Evolutionary conservation across 2,113 vertebrate genomes (phyloP).

Genomic region (Rana temporaria): DNA sequence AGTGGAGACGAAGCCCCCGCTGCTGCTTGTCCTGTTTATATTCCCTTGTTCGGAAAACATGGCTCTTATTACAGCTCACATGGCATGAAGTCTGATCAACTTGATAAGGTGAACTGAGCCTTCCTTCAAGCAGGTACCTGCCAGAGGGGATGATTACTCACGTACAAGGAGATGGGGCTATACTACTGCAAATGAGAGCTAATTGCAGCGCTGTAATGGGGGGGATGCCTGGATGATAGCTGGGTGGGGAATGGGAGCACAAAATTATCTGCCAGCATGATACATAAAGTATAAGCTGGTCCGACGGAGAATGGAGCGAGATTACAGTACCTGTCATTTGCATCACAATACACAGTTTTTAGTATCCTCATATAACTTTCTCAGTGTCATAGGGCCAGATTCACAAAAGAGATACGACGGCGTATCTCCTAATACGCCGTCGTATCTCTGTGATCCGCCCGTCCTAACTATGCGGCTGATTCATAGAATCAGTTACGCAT

Average conservation of each 20-base stretch:
- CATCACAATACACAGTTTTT: not conserved
- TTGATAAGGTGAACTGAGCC: conserved; percentile 73
- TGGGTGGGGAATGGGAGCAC: no score
- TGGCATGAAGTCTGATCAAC: conserved; percentile 72
- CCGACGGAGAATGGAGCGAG: no score
- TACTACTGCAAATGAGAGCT: conserved; percentile 22
- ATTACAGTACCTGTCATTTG: not conserved
- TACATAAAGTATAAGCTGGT: no score
- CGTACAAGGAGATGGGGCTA: conserved; percentile 33
- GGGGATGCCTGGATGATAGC: not conserved
- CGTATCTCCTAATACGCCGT: no score
- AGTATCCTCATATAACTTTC: not conserved
- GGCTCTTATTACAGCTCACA: conserved; percentile 75
- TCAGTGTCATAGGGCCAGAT: no score
- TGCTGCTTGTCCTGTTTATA: conserved; percentile 81
- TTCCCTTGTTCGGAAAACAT: conserved; percentile 77
- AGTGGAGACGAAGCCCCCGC: conserved; percentile 71
- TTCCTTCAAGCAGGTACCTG: conserved; percentile 67
- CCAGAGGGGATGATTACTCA: conserved; percentile 17
- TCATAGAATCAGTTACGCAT: no score
- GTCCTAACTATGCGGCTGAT: no score
- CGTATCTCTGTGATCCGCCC: no score
- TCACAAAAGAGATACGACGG: no score
- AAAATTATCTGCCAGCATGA: no score
- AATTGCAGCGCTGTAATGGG: not conserved